Evolutionary conservation across 2,797 vertebrate genomes (phyloP).

Genomic region (Botia kubotai): DNA sequence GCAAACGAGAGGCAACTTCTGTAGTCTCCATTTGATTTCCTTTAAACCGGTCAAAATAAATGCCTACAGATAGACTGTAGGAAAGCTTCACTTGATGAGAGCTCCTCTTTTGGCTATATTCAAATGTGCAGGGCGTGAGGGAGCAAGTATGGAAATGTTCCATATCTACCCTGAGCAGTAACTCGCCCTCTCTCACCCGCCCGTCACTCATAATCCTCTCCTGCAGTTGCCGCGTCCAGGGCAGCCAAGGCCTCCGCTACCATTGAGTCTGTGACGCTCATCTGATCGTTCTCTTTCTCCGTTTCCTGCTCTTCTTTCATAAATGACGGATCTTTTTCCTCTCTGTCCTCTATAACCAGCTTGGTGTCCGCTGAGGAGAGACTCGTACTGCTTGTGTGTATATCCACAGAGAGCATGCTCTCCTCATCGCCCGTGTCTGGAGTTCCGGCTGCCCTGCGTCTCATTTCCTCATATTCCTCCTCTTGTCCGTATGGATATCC

Average conservation of each 20-base stretch:
- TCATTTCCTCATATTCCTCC: conserved; percentile 62
- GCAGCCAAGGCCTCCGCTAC: conserved; percentile 93
- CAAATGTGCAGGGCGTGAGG: conserved; percentile 21
- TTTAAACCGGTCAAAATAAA: conserved; percentile 15
- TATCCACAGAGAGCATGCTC: conserved; percentile 76
- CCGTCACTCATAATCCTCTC: conserved; percentile 84
- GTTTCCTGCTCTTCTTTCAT: conserved; percentile 52
- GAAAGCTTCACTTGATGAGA: conserved; percentile 12
- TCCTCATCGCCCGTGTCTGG: conserved; percentile 77
- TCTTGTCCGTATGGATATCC: conserved; percentile 6
- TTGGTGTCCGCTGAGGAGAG: conserved; percentile 77
- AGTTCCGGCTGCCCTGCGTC: conserved; percentile 65
- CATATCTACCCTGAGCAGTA: neutral
- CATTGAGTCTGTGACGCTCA: conserved; percentile 83
- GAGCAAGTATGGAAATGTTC: conserved; percentile 28
- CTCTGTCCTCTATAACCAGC: conserved; percentile 65
- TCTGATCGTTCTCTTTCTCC: conserved; percentile 57
- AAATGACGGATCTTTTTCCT: conserved; percentile 58
- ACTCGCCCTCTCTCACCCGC: neutral
- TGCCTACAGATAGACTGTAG: conserved; percentile 14
- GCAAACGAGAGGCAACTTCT: conserved; percentile 54
- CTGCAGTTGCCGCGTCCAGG: conserved; percentile 91
- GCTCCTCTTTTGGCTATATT: conserved; percentile 48
- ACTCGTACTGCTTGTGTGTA: conserved; percentile 81
- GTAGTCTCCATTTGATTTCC: conserved; percentile 31